These are phyloP conservation scores for Platichthys stellatus DNA, from an alignment of 2,113 vertebrate species.

Conservation along the genomic window DNA sequence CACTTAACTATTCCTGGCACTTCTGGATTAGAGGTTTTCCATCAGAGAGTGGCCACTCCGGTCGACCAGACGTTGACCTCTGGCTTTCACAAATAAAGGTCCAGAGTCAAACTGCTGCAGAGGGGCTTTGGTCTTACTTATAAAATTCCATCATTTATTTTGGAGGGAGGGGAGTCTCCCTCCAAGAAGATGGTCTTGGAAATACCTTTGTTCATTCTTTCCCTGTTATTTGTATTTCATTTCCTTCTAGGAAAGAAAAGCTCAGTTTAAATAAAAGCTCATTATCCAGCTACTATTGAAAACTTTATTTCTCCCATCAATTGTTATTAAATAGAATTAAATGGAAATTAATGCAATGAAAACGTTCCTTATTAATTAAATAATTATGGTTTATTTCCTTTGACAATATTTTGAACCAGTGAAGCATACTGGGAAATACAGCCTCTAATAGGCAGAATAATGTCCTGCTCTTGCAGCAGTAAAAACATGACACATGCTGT, in stretches of 20 bases:
- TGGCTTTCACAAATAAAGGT: not conserved
- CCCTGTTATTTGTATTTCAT: not conserved
- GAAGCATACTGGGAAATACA: conserved; percentile 5
- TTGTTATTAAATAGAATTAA: not conserved
- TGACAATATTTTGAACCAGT: too few species aligned
- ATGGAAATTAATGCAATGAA: not conserved
- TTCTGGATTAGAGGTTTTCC: conserved; percentile 47
- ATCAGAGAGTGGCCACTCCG: conserved; percentile 25
- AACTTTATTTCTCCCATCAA: not conserved
- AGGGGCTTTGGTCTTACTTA: not conserved
- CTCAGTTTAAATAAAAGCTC: not conserved
- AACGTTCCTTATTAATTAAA: not conserved
- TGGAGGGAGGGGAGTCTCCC: too few species aligned
- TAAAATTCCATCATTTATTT: not conserved
- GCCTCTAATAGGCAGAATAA: conserved; percentile 5
- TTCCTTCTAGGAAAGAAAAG: not conserved
- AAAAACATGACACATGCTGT: conserved; percentile 10
- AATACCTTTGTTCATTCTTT: not conserved
- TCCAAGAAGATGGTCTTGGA: too few species aligned
- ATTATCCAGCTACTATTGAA: not conserved
- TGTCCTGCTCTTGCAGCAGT: conserved; percentile 7
- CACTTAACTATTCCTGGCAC: conserved; percentile 24
- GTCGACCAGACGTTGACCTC: conserved; percentile 38
- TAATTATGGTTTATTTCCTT: too few species aligned
- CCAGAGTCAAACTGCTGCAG: too few species aligned